phyloP scores from a whole-genome alignment of 2,888 invertebrate species.

The Invenusta paracnida region DNA sequence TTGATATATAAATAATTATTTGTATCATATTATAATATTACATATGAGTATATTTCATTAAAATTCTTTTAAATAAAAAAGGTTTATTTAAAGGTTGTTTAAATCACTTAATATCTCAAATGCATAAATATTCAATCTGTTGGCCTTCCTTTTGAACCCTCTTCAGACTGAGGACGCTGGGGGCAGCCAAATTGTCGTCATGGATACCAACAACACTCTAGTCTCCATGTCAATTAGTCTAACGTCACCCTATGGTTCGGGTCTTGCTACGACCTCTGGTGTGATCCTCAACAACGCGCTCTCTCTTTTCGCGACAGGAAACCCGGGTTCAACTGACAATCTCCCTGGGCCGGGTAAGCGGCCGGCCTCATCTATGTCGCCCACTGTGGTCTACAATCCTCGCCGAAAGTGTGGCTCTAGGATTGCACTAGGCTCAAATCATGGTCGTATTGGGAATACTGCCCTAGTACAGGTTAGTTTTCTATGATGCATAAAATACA shows the following conservation, averaged over 20 bases:
- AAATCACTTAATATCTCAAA: too few relatives aligned
- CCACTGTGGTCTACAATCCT: conserved; percentile 14
- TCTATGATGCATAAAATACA: too few relatives aligned
- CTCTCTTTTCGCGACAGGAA: not conserved
- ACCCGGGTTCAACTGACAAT: too few relatives aligned
- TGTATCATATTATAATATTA: too few relatives aligned
- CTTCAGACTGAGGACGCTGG: not conserved
- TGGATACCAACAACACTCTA: conserved; percentile 12
- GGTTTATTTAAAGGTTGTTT: too few relatives aligned
- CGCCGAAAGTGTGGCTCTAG: conserved; percentile 20
- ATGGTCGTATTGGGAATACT: not conserved
- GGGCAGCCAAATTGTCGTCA: conserved; percentile 1
- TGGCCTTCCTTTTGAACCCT: too few relatives aligned
- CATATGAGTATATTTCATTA: too few relatives aligned
- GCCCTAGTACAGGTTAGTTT: conserved; percentile 23
- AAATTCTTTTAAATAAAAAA: too few relatives aligned
- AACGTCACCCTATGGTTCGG: conserved; percentile 19
- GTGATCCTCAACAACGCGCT: conserved; percentile 23
- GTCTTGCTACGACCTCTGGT: not conserved
- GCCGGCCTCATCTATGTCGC: not conserved
- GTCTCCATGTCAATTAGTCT: conserved; percentile 18
- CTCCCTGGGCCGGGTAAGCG: conserved; percentile 10
- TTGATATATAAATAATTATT: too few relatives aligned
- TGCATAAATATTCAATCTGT: too few relatives aligned
- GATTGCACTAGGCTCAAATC: not conserved